A percentile compares a stretch with the other conserved stretches of the same genome.
Evolutionary conservation across 2,797 vertebrate genomes (phyloP).

Genomic region (Coilia nasus): DNA sequence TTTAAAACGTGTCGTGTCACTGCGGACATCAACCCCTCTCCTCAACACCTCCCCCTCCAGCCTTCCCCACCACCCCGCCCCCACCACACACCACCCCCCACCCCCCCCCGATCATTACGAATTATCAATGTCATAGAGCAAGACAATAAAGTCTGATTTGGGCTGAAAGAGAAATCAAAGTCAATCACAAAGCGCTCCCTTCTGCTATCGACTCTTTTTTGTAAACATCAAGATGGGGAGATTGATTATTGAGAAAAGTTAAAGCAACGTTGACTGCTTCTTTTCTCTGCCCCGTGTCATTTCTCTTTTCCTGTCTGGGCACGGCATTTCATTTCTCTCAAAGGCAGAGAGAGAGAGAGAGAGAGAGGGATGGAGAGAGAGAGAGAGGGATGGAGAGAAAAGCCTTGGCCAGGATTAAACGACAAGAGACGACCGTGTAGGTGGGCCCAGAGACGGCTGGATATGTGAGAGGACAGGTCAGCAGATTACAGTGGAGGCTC

Average conservation of each 20-base stretch:
- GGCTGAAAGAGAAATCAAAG: constrained; percentile 74
- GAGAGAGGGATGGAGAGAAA: neutral
- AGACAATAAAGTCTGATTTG: constrained; percentile 71
- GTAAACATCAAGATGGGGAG: constrained; percentile 79
- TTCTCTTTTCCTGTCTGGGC: constrained; percentile 51
- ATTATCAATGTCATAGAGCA: constrained; percentile 75
- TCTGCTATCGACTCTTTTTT: constrained; percentile 78
- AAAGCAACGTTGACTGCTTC: constrained; percentile 67
- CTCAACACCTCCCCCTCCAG: neutral
- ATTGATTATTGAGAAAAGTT: constrained; percentile 81
- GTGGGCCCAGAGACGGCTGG: neutral
- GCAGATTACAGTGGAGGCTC: constrained; percentile 18
- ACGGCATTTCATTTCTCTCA: constrained; percentile 53
- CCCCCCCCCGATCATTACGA: constrained; percentile 42
- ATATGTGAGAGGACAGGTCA: constrained; percentile 10
- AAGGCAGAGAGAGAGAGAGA: constrained; percentile 11
- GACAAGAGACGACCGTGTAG: neutral
- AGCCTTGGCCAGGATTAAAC: neutral
- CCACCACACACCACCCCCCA: neutral
- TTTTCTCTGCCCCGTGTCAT: constrained; percentile 68
- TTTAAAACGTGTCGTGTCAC: constrained; percentile 10
- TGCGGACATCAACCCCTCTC: constrained; percentile 7
- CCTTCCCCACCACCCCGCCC: neutral
- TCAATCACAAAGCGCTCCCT: constrained; percentile 52
- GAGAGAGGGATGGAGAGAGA: neutral